Conservation (phyloP, 2,797 vertebrate species). For the Rallus crepitans region DNA sequence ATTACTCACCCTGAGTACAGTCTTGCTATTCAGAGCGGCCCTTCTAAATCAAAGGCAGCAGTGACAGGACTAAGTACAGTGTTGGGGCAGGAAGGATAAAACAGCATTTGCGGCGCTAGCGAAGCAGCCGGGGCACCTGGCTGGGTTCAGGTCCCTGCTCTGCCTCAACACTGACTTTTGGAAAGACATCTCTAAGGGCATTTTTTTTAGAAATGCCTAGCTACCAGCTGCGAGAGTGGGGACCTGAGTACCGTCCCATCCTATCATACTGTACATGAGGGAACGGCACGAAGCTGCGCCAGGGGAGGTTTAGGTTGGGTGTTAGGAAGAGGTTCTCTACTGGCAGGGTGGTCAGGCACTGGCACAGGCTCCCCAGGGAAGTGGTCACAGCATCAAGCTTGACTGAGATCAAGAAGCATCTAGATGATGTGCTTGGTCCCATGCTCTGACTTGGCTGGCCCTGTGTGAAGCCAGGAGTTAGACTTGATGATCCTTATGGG, state of each 20-base stretch:
- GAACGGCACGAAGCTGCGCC: no score
- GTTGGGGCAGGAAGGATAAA: conserved; percentile 24
- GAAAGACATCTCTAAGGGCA: background rate
- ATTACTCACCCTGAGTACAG: conserved; percentile 53
- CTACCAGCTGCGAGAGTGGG: background rate
- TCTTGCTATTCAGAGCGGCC: conserved; percentile 22
- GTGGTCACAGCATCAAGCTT: no score
- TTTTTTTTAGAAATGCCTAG: background rate
- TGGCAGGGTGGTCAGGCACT: no score
- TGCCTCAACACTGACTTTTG: background rate
- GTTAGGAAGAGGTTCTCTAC: no score
- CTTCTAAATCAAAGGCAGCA: conserved; percentile 62
- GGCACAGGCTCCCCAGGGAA: no score
- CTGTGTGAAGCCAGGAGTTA: no score
- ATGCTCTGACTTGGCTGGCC: no score
- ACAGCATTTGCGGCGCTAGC: background rate
- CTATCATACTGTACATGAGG: no score
- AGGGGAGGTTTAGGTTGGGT: no score
- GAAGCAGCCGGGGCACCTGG: background rate
- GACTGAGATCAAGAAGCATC: no score
- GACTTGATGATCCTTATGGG: no score
- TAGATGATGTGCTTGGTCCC: no score
- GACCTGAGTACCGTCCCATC: background rate
- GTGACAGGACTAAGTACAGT: conserved; percentile 6
- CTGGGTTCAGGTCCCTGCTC: background rate